phyloP scores from a whole-genome alignment of 2,888 invertebrate species.

The Trissoscelio sp. region DNA sequence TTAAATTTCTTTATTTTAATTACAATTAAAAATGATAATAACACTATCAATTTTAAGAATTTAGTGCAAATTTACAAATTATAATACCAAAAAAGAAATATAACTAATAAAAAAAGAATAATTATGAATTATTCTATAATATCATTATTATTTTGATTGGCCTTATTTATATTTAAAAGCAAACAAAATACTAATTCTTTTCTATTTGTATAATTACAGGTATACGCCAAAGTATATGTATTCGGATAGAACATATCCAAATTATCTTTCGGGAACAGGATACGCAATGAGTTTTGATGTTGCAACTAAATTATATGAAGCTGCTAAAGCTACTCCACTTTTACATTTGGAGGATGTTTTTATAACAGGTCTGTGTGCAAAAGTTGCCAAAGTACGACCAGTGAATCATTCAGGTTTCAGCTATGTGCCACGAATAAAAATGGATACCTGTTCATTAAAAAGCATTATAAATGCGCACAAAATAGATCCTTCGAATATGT shows the following conservation, averaged over 20 bases:
- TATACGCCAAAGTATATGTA: constrained; percentile 93
- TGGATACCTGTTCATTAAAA: constrained; percentile 84
- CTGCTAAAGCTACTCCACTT: constrained; percentile 88
- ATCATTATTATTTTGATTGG: too few relatives aligned
- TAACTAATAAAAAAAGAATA: too few relatives aligned
- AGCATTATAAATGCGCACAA: constrained; percentile 86
- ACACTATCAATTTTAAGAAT: too few relatives aligned
- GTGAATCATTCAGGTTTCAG: constrained; percentile 88
- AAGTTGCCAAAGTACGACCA: constrained; percentile 85
- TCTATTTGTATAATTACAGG: too few relatives aligned
- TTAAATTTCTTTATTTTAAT: too few relatives aligned
- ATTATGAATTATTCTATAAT: too few relatives aligned
- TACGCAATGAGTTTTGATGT: constrained; percentile 90
- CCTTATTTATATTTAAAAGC: too few relatives aligned
- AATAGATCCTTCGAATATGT: constrained; percentile 84
- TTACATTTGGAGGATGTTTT: constrained; percentile 92
- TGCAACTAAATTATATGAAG: constrained; percentile 87
- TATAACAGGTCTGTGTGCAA: constrained; percentile 90
- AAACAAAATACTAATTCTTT: too few relatives aligned
- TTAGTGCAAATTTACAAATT: too few relatives aligned
- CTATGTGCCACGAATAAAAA: constrained; percentile 84
- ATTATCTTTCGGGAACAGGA: constrained; percentile 92
- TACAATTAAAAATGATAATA: too few relatives aligned
- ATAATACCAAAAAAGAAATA: too few relatives aligned
- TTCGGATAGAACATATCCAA: constrained; percentile 88